phyloP scores from a whole-genome alignment of 2,113 vertebrate species.

The Mellivora capensis region DNA sequence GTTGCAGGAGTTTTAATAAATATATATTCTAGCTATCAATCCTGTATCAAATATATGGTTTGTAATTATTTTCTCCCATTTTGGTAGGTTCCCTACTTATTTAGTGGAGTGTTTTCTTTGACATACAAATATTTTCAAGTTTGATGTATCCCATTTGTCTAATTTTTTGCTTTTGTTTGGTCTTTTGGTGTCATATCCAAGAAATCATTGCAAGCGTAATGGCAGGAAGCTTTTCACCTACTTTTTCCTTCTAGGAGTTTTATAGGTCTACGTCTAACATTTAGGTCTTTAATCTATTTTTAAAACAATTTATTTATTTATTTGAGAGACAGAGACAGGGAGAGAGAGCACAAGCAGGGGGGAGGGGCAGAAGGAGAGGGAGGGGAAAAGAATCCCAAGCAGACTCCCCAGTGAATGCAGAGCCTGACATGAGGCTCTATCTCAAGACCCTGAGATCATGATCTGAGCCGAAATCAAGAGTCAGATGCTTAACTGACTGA shows the following conservation, averaged over 20 bases:
- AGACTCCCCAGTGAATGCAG: too few species aligned
- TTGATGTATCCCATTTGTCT: not conserved
- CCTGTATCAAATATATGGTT: not conserved
- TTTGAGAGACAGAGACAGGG: not conserved
- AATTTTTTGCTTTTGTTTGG: not conserved
- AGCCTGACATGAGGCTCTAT: too few species aligned
- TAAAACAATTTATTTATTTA: not conserved
- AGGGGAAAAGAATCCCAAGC: too few species aligned
- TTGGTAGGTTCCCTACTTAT: not conserved
- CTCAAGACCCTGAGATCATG: too few species aligned
- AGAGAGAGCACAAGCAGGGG: not conserved
- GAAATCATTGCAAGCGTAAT: not conserved
- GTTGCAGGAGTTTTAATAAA: not conserved
- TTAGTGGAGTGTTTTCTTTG: not conserved
- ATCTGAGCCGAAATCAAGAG: too few species aligned
- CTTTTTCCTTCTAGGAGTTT: not conserved
- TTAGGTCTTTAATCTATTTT: not conserved
- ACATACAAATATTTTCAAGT: not conserved
- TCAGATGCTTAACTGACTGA: too few species aligned
- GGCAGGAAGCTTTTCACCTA: not conserved
- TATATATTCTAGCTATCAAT: not conserved
- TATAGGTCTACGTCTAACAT: not conserved
- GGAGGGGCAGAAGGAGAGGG: not conserved
- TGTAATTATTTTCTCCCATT: not conserved
- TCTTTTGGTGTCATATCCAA: not conserved